These are phyloP conservation scores for Lepus timidus DNA, from an alignment of 2,113 vertebrate genomes.

Conservation along the genomic window DNA sequence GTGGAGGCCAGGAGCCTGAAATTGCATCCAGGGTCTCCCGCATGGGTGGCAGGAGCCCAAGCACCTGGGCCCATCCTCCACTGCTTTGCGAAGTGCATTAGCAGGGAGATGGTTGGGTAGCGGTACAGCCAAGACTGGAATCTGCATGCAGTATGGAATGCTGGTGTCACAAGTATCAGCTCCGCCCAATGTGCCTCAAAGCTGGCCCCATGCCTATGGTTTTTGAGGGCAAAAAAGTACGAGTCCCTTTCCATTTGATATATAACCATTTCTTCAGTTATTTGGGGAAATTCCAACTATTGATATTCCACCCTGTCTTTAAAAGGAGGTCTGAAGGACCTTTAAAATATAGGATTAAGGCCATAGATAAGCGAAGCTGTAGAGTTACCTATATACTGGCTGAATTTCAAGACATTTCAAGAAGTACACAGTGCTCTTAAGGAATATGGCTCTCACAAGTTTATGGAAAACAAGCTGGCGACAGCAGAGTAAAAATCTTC, in stretches of 20 bases:
- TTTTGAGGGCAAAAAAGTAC: conserved; percentile 2
- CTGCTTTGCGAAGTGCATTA: no score
- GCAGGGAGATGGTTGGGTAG: no score
- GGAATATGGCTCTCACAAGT: neutral
- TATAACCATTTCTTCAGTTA: neutral
- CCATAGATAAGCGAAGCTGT: neutral
- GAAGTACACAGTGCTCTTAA: neutral
- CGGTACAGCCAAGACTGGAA: no score
- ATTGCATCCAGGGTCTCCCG: no score
- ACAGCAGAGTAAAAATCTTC: neutral
- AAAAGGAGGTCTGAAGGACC: neutral
- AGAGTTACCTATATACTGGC: neutral
- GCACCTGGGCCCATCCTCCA: no score
- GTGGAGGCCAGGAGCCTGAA: no score
- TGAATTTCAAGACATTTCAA: conserved; percentile 15
- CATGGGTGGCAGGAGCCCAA: no score
- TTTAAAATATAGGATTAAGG: conserved; percentile 10
- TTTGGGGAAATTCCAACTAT: neutral
- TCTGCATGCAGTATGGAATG: no score
- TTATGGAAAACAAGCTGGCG: conserved; percentile 27
- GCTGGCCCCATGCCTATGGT: neutral
- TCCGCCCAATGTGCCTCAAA: no score
- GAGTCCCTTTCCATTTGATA: conserved; percentile 16
- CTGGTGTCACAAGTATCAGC: no score
- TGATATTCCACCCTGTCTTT: neutral